A percentile compares a stretch with the other conserved stretches of the same genome.
Conservation (phyloP, 2,888 invertebrate species). For the Macaria notata region DNA sequence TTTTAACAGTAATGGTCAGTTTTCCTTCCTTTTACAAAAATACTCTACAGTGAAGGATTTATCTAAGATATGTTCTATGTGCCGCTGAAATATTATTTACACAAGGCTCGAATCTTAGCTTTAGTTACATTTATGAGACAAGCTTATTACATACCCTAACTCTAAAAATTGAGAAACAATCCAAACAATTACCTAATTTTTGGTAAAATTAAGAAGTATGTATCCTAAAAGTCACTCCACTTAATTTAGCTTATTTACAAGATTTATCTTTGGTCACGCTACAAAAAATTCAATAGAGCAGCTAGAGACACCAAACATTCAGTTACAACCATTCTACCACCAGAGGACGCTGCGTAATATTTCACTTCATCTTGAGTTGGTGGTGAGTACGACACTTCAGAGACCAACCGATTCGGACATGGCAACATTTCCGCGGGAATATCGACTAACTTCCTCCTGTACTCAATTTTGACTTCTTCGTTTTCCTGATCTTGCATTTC, state of each 20-base stretch:
- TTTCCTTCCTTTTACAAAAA: no score
- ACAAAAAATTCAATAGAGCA: constrained; percentile 45
- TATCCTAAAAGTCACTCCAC: no score
- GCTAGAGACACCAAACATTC: constrained; percentile 38
- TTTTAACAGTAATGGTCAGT: no score
- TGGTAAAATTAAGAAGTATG: no score
- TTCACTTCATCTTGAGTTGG: constrained; percentile 76
- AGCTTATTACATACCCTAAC: no score
- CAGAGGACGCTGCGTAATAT: constrained; percentile 66
- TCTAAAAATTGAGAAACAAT: no score
- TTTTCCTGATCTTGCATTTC: constrained; percentile 73
- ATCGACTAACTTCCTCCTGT: constrained; percentile 62
- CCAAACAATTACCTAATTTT: no score
- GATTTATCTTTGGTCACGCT: constrained; percentile 37
- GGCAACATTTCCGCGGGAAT: constrained; percentile 67
- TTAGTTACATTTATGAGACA: no score
- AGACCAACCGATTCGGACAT: constrained; percentile 63
- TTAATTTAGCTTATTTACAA: constrained; percentile 43
- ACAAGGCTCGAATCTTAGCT: no score
- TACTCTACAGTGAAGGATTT: no score
- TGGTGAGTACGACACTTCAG: constrained; percentile 65
- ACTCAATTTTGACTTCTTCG: constrained; percentile 59
- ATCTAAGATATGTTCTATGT: no score
- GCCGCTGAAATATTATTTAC: no score
- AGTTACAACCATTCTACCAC: constrained; percentile 33